Evolutionary conservation across 2,113 vertebrate species (phyloP).

Genomic region (Dendropsophus ebraccatus): DNA sequence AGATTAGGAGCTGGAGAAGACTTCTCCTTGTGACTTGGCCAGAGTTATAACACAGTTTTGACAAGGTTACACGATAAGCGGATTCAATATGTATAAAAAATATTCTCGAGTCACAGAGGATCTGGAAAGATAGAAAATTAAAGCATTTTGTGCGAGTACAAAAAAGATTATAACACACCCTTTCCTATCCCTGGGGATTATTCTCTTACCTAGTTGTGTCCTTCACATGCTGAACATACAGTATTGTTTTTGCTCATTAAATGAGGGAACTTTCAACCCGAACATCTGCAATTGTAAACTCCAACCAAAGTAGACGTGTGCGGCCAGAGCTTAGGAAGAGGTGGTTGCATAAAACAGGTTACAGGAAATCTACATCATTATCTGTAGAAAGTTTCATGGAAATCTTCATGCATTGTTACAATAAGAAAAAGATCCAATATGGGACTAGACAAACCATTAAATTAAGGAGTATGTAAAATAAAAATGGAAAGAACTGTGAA

Average conservation of each 20-base stretch:
- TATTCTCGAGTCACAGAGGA: neutral
- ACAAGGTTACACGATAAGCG: neutral
- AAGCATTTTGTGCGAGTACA: neutral
- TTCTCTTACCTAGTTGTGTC: slow-evolving; percentile 30
- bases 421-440: neutral
- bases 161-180: neutral
- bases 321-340: neutral
- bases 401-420: slow-evolving; percentile 17
- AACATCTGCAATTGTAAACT: slow-evolving; percentile 24
- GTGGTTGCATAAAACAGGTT: slow-evolving; percentile 18
- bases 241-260: slow-evolving; percentile 51
- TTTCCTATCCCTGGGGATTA: slow-evolving; percentile 37
- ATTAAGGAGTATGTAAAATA: neutral
- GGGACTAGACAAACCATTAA: neutral
- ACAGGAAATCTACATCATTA: slow-evolving; percentile 42
- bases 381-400: slow-evolving; percentile 7
- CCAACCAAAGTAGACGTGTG: neutral
- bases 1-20: neutral
- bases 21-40: neutral
- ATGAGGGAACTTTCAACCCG: slow-evolving; percentile 46
- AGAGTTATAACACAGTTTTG: neutral
- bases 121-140: neutral
- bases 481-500: neutral
- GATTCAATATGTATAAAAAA: neutral
- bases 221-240: slow-evolving; percentile 9